Evolutionary conservation across 2,888 invertebrate species (phyloP).

Genomic region (Strigamia maritima): DNA sequence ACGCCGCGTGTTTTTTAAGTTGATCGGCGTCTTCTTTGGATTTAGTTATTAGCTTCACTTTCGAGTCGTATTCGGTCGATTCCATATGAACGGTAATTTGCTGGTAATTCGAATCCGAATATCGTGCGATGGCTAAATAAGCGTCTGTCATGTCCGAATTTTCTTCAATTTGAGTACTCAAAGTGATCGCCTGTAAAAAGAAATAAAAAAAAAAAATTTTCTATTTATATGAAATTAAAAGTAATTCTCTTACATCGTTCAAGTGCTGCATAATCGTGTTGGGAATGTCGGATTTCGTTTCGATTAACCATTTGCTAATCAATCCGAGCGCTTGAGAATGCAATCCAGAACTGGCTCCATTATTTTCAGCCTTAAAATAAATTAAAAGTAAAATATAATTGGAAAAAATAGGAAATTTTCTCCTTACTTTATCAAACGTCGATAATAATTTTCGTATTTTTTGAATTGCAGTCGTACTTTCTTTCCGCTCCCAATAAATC

Average conservation of each 20-base stretch:
- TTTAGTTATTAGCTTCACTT: not conserved
- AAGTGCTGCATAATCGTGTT: not conserved
- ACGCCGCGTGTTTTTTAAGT: not conserved
- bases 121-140: not conserved
- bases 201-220: not conserved
- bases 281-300: not conserved
- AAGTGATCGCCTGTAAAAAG: not conserved
- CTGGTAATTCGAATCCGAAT: not conserved
- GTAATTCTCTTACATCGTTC: not conserved
- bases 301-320: slow-evolving; percentile 3
- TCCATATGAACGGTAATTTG: not conserved
- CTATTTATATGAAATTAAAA: not conserved
- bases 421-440: not conserved
- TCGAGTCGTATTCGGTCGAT: not conserved
- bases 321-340: slow-evolving; percentile 11
- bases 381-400: not conserved
- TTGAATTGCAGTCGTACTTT: not conserved
- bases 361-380: not conserved
- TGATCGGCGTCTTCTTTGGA: not conserved
- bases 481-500: not conserved
- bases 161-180: not conserved
- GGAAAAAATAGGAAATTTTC: not conserved
- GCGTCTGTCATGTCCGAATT: not conserved
- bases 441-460: not conserved
- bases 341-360: not conserved